Conservation (phyloP, 1,140 invertebrate genomes). For the Magallana gigas region DNA sequence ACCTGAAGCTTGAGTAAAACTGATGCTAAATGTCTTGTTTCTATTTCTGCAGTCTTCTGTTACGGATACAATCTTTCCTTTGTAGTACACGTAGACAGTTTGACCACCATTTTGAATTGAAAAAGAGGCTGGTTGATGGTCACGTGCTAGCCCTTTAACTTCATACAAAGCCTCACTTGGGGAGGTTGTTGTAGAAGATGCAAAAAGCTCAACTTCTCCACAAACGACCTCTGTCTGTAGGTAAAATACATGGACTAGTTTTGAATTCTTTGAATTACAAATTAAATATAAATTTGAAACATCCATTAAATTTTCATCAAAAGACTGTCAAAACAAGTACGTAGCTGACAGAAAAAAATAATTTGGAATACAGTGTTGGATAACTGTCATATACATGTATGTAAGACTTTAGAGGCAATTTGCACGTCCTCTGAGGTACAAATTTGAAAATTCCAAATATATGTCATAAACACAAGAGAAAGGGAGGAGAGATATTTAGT, state of each 20-base stretch:
- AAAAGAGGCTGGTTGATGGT: not conserved
- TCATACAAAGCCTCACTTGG: slow-evolving; percentile 53
- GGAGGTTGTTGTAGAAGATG: slow-evolving; percentile 45
- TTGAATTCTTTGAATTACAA: too few species aligned
- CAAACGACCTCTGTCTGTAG: slow-evolving; percentile 43
- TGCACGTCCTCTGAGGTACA: too few species aligned
- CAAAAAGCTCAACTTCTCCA: slow-evolving; percentile 47
- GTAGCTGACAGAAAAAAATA: too few species aligned
- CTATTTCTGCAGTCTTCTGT: not conserved
- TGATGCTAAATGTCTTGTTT: slow-evolving; percentile 3
- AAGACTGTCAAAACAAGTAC: too few species aligned
- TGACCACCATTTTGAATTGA: slow-evolving; percentile 19
- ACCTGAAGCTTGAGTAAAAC: slow-evolving; percentile 5
- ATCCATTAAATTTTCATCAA: too few species aligned
- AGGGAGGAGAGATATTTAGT: too few species aligned
- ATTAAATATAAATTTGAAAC: too few species aligned
- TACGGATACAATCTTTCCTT: not conserved
- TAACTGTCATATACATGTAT: too few species aligned
- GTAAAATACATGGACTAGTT: too few species aligned
- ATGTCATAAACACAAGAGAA: not conserved
- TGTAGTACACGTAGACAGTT: slow-evolving; percentile 1
- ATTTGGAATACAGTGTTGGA: too few species aligned
- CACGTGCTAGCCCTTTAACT: not conserved
- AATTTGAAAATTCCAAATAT: too few species aligned
- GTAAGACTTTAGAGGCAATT: too few species aligned